Conservation (phyloP, 2,797 vertebrate species). For the Gadopsis marmoratus region DNA sequence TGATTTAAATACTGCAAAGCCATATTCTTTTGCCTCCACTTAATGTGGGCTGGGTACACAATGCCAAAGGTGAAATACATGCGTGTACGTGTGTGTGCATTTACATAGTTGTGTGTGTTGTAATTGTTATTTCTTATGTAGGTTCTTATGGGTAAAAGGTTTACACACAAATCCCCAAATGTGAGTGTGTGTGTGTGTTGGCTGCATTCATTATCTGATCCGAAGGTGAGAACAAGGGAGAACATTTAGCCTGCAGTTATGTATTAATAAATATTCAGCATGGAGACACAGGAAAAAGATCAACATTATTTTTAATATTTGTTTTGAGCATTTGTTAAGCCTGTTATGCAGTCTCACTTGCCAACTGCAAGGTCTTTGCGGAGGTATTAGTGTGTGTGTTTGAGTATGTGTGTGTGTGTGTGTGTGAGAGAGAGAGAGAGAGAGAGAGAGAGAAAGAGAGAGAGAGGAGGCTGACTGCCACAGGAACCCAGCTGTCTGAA, state of each 20-base stretch:
- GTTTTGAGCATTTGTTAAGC: constrained; percentile 48
- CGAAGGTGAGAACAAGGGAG: constrained; percentile 57
- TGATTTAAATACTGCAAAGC: constrained; percentile 87
- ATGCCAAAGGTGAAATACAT: constrained; percentile 49
- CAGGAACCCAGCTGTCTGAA: constrained; percentile 53
- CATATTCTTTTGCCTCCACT: constrained; percentile 75
- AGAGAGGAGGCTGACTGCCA: constrained; percentile 2
- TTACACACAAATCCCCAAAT: not conserved
- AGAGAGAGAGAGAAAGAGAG: no score
- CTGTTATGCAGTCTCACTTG: constrained; percentile 31
- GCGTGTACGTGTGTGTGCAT: not conserved
- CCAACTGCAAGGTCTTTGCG: constrained; percentile 33
- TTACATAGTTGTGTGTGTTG: not conserved
- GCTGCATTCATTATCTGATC: constrained; percentile 56
- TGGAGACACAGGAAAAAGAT: constrained; percentile 52
- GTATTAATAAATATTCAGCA: constrained; percentile 66
- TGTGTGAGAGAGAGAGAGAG: no score
- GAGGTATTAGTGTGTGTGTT: constrained; percentile 27
- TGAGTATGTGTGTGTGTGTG: constrained; percentile 5
- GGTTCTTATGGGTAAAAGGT: no score
- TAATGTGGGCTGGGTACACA: constrained; percentile 66
- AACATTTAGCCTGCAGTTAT: constrained; percentile 64
- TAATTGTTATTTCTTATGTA: no score
- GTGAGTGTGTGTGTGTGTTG: constrained; percentile 7
- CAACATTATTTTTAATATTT: constrained; percentile 63